phyloP scores from a whole-genome alignment of 1,140 invertebrate species.

The Aethina tumida region DNA sequence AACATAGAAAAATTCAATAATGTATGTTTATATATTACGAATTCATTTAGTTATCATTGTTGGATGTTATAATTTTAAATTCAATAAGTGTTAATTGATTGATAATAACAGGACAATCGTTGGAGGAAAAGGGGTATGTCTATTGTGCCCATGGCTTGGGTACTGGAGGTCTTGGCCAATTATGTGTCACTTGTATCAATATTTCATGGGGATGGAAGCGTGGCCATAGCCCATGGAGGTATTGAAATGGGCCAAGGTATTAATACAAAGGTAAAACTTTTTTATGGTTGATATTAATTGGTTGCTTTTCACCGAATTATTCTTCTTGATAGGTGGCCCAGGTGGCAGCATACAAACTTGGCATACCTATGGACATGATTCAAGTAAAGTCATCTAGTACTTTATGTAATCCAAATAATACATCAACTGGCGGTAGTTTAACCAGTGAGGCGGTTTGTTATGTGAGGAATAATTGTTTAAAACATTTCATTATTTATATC shows the following conservation, averaged over 20 bases:
- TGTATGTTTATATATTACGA: constrained; percentile 27
- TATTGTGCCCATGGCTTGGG: constrained; percentile 53
- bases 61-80: too few relatives aligned
- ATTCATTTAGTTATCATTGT: neutral
- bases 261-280: constrained; percentile 43
- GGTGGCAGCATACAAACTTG: constrained; percentile 61
- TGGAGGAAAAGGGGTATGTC: constrained; percentile 71
- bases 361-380: constrained; percentile 58
- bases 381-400: constrained; percentile 56
- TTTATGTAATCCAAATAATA: constrained; percentile 54
- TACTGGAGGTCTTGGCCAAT: constrained; percentile 40
- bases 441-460: constrained; percentile 58
- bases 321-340: constrained; percentile 52
- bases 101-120: constrained; percentile 41
- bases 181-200: constrained; percentile 58
- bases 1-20: constrained; percentile 53
- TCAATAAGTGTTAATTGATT: constrained; percentile 1
- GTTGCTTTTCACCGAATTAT: neutral
- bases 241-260: constrained; percentile 81
- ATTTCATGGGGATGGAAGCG: constrained; percentile 63
- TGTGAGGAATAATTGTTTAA: constrained; percentile 36
- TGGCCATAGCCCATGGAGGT: constrained; percentile 63
- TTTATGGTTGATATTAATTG: neutral
- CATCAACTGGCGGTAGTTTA: constrained; percentile 57
- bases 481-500: constrained; percentile 9